Percentiles rank a stretch among this genome's conserved stretches.
phyloP scores from a whole-genome alignment of 1,140 invertebrate genomes.

The Drosophila yakuba region DNA sequence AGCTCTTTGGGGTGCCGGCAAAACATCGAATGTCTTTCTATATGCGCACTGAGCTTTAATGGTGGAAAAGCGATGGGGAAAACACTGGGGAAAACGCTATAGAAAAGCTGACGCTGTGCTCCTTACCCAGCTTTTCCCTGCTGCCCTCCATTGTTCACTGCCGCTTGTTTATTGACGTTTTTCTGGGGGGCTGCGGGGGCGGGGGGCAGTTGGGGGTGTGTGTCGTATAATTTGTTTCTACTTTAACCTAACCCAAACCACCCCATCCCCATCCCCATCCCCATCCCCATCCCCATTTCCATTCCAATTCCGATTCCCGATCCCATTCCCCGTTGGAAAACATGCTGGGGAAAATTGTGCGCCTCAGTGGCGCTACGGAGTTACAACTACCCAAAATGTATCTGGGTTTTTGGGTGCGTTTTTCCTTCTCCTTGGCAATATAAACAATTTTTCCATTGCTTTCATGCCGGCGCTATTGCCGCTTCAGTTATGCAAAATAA shows the following conservation, averaged over 20 bases:
- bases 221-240: conserved; percentile 81
- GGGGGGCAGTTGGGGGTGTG: conserved; percentile 58
- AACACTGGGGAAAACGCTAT: conserved; percentile 58
- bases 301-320: neutral
- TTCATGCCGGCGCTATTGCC: conserved; percentile 7
- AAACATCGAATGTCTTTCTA: conserved; percentile 34
- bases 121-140: conserved; percentile 31
- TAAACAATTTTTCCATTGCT: conserved; percentile 61
- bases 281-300: neutral
- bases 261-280: neutral
- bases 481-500: conserved; percentile 60
- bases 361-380: conserved; percentile 68
- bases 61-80: conserved; percentile 47
- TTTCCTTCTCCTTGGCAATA: conserved; percentile 30
- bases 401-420: conserved; percentile 39
- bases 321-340: conserved; percentile 9
- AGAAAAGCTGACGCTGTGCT: conserved; percentile 68
- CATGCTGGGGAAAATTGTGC: conserved; percentile 71
- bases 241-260: conserved; percentile 68
- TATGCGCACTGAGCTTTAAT: conserved; percentile 52
- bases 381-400: conserved; percentile 37
- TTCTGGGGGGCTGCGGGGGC: conserved; percentile 56
- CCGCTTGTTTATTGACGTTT: conserved; percentile 76
- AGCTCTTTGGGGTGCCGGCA: conserved; percentile 41
- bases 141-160: conserved; percentile 41